These are phyloP conservation scores for Genyomyrus donnyi DNA, from an alignment of 2,113 vertebrate genomes.

Conservation along the genomic window DNA sequence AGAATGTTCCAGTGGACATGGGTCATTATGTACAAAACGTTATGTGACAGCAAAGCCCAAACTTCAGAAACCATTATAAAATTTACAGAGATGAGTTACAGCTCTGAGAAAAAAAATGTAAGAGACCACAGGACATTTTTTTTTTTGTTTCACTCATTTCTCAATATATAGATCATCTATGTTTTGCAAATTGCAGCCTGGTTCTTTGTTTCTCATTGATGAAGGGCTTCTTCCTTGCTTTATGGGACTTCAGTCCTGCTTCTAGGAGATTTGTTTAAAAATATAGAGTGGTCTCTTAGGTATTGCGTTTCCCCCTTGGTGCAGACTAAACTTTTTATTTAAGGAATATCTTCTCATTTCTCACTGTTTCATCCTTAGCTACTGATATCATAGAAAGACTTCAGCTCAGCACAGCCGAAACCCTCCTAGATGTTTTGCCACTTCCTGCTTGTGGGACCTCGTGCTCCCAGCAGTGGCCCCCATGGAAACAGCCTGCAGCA, in stretches of 20 bases:
- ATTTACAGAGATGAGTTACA: not conserved
- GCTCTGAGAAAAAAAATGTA: not conserved
- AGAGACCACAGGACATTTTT: too few species aligned
- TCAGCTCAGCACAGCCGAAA: not conserved
- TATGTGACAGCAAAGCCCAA: not conserved
- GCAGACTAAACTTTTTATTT: not conserved
- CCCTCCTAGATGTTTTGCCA: not conserved
- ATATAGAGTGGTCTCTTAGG: too few species aligned
- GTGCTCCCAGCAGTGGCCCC: constrained; percentile 37
- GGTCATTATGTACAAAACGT: not conserved
- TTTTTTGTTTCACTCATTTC: too few species aligned
- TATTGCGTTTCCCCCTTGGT: not conserved
- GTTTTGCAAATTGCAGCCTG: too few species aligned
- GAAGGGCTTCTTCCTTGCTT: too few species aligned
- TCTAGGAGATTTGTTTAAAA: too few species aligned
- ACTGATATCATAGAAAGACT: not conserved
- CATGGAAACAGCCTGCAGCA: constrained; percentile 60
- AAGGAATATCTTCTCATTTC: not conserved
- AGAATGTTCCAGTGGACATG: not conserved
- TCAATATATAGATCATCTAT: too few species aligned
- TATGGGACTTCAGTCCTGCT: too few species aligned
- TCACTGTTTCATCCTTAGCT: not conserved
- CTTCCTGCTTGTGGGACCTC: not conserved
- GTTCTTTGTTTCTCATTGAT: too few species aligned
- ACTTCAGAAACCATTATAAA: not conserved